These are phyloP conservation scores for Zeugodacus cucurbitae DNA, from an alignment of 1,140 invertebrate genomes.

Conservation along the genomic window DNA sequence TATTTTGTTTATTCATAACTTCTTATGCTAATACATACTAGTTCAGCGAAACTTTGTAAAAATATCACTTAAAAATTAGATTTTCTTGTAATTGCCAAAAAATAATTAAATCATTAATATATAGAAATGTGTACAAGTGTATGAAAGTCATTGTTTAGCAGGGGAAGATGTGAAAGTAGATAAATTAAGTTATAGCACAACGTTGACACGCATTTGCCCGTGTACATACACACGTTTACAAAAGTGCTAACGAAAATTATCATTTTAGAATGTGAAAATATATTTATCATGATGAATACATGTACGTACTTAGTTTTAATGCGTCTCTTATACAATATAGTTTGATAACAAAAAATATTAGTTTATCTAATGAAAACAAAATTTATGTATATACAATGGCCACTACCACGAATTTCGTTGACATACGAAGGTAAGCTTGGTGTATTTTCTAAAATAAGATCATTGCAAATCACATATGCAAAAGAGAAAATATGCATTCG, in stretches of 20 bases:
- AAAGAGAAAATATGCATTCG: neutral
- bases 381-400: slow-evolving; percentile 55
- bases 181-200: neutral
- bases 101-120: neutral
- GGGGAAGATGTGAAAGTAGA: neutral
- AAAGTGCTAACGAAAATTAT: neutral
- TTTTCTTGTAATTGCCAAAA: slow-evolving; percentile 9
- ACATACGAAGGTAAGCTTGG: neutral
- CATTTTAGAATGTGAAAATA: neutral
- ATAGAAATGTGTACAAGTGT: slow-evolving; percentile 13
- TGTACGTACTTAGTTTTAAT: neutral
- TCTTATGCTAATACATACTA: neutral
- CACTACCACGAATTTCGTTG: slow-evolving; percentile 64
- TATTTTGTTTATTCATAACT: slow-evolving; percentile 16
- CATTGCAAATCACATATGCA: neutral
- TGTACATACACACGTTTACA: neutral
- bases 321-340: neutral
- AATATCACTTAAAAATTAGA: slow-evolving; percentile 21
- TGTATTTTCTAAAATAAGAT: neutral
- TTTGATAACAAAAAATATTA: neutral
- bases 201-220: neutral
- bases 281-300: neutral
- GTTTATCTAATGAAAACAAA: slow-evolving; percentile 14
- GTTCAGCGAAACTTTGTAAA: slow-evolving; percentile 7
- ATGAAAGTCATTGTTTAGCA: neutral